These are phyloP conservation scores for Platalea minor DNA, from an alignment of 2,797 vertebrate genomes.

Conservation along the genomic window DNA sequence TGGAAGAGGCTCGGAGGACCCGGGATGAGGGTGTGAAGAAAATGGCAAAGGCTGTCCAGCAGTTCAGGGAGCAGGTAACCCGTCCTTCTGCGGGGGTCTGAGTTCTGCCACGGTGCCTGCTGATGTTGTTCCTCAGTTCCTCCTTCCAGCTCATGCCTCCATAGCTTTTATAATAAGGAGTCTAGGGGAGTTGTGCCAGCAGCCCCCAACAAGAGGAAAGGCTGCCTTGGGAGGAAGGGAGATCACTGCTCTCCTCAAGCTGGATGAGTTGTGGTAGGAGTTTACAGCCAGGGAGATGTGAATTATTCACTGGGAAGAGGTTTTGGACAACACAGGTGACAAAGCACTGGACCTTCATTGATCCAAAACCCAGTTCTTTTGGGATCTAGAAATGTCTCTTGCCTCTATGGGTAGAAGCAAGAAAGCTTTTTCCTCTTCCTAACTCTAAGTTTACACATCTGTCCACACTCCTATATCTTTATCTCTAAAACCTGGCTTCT, in stretches of 20 bases:
- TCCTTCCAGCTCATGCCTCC: background rate
- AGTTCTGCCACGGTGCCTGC: background rate
- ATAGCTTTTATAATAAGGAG: background rate
- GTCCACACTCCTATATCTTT: background rate
- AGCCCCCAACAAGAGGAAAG: background rate
- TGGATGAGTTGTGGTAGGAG: background rate
- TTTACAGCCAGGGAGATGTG: background rate
- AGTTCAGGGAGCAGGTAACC: conserved; percentile 59
- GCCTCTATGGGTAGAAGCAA: background rate
- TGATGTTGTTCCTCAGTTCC: background rate
- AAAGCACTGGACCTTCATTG: background rate
- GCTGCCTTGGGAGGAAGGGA: background rate
- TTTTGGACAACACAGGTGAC: background rate
- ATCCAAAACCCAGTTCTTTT: background rate
- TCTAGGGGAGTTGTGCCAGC: background rate
- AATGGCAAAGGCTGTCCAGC: conserved; percentile 46
- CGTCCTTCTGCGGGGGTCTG: background rate
- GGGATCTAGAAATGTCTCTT: background rate
- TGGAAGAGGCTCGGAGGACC: conserved; percentile 21
- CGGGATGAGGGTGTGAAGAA: conserved; percentile 32
- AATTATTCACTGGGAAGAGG: background rate
- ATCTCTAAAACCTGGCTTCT: background rate
- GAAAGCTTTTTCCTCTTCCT: background rate
- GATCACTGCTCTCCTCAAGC: background rate
- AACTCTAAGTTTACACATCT: background rate